Evolutionary conservation across 2,888 invertebrate species (phyloP).

Genomic region (Ormyrus labotus): DNA sequence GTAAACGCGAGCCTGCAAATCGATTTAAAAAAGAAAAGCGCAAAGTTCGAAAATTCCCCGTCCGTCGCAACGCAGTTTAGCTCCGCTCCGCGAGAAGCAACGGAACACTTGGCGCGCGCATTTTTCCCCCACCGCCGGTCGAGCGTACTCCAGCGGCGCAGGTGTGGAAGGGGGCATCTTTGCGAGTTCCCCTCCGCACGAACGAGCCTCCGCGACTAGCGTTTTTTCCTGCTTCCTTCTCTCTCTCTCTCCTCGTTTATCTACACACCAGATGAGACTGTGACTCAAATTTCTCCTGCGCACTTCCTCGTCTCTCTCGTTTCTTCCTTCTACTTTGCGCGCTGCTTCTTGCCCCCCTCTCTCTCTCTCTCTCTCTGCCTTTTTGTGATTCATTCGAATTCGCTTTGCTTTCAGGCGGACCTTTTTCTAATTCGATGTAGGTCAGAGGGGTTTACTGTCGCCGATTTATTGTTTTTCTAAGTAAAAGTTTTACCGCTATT

Average conservation of each 20-base stretch:
- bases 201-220: background rate
- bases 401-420: no score
- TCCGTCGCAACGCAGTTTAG: no score
- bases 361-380: conserved; percentile 26
- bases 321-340: conserved; percentile 40
- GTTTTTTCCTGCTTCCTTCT: background rate
- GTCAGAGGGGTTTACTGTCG: no score
- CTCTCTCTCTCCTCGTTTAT: background rate
- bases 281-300: conserved; percentile 19
- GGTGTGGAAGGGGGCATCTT: background rate
- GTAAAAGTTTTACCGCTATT: no score
- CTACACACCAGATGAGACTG: background rate
- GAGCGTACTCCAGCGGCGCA: background rate
- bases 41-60: no score
- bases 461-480: no score
- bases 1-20: background rate
- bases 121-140: background rate
- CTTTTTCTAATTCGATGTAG: no score
- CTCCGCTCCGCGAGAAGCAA: no score
- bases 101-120: background rate
- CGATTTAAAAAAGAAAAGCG: no score
- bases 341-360: conserved; percentile 49
- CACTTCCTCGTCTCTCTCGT: conserved; percentile 48
- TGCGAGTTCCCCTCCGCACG: background rate
- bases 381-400: no score